Conservation (phyloP, 2,113 vertebrate genomes). For the Nothocercus nigrocapillus region DNA sequence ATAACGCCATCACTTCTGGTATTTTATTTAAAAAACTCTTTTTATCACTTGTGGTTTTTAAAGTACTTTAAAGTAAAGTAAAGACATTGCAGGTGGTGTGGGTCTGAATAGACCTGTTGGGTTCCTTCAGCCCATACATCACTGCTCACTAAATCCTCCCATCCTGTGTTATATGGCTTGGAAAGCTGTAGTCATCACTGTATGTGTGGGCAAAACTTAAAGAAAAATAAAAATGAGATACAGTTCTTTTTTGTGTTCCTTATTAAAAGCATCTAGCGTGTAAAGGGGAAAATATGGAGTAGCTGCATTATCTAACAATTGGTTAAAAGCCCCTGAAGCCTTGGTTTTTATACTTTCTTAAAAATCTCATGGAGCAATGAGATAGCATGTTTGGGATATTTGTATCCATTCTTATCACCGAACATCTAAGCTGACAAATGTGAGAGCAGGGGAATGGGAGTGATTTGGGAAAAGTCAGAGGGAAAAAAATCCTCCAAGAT, state of each 20-base stretch:
- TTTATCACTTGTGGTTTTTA: neutral
- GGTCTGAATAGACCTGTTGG: neutral
- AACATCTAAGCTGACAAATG: neutral
- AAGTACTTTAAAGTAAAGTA: no score
- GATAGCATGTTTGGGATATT: neutral
- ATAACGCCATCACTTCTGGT: neutral
- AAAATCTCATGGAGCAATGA: neutral
- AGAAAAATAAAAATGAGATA: neutral
- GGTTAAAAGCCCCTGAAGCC: neutral
- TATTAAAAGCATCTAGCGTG: neutral
- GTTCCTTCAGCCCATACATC: neutral
- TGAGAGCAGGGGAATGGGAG: neutral
- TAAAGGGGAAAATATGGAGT: neutral
- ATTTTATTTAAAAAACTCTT: neutral
- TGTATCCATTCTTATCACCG: neutral
- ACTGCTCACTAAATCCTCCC: neutral
- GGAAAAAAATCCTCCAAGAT: neutral
- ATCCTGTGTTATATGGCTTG: neutral
- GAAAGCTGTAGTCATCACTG: neutral
- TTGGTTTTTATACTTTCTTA: neutral
- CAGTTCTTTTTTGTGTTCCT: neutral
- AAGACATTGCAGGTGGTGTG: neutral
- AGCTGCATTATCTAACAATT: neutral
- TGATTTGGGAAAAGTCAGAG: neutral
- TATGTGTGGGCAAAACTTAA: neutral